A percentile compares a stretch with the other conserved stretches of the same genome.
Conservation (phyloP, 2,797 vertebrate species). For the Carcharodon carcharias region DNA sequence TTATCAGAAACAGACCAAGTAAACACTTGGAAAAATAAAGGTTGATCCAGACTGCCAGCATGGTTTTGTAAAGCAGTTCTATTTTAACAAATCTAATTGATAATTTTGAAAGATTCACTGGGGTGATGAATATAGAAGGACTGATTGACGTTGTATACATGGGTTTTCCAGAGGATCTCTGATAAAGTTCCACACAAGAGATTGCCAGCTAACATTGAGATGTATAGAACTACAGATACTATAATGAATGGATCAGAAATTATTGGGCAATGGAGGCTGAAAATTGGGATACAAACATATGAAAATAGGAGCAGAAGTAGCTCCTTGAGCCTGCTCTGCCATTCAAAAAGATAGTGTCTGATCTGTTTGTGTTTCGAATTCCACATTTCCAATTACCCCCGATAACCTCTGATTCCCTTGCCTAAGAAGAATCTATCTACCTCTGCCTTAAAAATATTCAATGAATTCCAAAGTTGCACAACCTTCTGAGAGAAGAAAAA, state of each 20-base stretch:
- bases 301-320: too few species aligned
- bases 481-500: too few species aligned
- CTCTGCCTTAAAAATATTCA: too few species aligned
- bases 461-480: too few species aligned
- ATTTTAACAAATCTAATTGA: neutral
- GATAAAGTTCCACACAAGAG: neutral
- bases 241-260: neutral
- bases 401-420: too few species aligned
- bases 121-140: neutral
- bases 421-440: too few species aligned
- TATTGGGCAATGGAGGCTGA: neutral
- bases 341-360: too few species aligned
- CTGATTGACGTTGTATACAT: neutral
- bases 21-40: neutral
- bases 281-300: neutral
- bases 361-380: too few species aligned
- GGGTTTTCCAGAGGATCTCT: neutral
- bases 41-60: neutral
- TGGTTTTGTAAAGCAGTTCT: neutral
- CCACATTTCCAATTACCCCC: too few species aligned
- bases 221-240: neutral
- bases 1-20: neutral
- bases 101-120: neutral
- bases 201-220: neutral
- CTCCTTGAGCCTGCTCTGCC: too few species aligned